Evolutionary conservation across 2,888 invertebrate species (phyloP), one percentile per base, ranked within the genome.

Genomic region (Teleogryllus oceanicus): DNA sequence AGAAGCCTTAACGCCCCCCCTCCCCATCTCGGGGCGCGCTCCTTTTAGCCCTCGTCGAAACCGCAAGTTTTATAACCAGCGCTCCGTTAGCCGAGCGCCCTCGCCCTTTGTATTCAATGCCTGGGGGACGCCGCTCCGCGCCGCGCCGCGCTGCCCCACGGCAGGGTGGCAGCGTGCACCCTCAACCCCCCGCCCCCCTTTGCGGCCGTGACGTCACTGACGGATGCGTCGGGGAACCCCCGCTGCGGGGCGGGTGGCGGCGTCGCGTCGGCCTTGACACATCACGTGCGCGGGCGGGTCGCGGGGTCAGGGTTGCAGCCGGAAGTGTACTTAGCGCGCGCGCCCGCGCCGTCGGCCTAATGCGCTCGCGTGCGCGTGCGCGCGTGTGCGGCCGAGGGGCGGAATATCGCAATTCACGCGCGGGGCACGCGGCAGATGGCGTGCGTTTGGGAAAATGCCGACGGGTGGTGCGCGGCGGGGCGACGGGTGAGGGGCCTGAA

Each of bases 31-130:
- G 62, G n/a, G 62, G 62, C 62, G 16, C 62, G 62, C 62, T 62
- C 62, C 62, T 62, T 62, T 62, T 62, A 62, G n/a, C 62, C 62
- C 62, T 62, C 62, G 62, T 62, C 62, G 62, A 62, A 62, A 62
- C 62, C 62, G 62, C 62, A 62, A 62, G 62, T 62, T 62, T 62
- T 62, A 62, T 62, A 62, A 62, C 62, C 62, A n/a, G 62, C 62
- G 62, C 62, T 13, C 62, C n/a, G 37, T 37, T 37, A 37, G 37
- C 37, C 4, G 37, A 16, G 62, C 62, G 16, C 62, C n/a, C 62
- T 62, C 62, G 62, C 62, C 62, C 62, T 62, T 62, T 62, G 62
- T 62, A 62, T 62, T 62, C 62, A 62, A 62, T 62, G 62, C 62
- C 62, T 62, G 62, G 62, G 62, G 62, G 62, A 62, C 62, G 62